Evolutionary conservation across 2,797 vertebrate genomes (phyloP).

Genomic region (Takifugu ocellatus): DNA sequence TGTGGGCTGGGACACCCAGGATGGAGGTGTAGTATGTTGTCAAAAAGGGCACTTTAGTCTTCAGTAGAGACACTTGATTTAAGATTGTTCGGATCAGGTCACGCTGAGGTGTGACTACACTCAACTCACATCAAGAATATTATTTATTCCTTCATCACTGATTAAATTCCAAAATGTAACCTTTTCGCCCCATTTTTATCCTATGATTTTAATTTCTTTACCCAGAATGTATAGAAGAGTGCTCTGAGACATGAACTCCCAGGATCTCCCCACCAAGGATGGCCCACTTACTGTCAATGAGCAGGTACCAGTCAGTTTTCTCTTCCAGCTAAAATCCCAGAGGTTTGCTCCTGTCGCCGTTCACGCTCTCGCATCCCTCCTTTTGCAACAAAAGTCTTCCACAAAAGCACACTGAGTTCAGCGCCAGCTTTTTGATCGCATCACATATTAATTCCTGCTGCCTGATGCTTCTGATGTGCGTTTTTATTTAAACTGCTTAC

Average conservation of each 20-base stretch:
- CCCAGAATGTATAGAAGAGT: slow-evolving; percentile 76
- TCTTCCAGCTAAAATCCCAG: neutral
- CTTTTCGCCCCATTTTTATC: neutral
- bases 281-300: slow-evolving; percentile 90
- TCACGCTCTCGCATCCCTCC: neutral
- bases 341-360: slow-evolving; percentile 3
- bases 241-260: slow-evolving; percentile 83
- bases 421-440: slow-evolving; percentile 9
- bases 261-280: slow-evolving; percentile 79
- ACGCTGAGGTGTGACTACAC: too few relatives aligned
- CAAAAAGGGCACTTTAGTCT: too few relatives aligned
- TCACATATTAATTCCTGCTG: slow-evolving; percentile 30
- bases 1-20: too few relatives aligned
- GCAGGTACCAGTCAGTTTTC: slow-evolving; percentile 77
- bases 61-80: too few relatives aligned
- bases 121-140: too few relatives aligned
- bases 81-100: too few relatives aligned
- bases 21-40: too few relatives aligned
- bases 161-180: too few relatives aligned
- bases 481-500: slow-evolving; percentile 37
- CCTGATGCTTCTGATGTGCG: slow-evolving; percentile 29
- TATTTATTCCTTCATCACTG: too few relatives aligned
- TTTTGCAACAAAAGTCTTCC: neutral
- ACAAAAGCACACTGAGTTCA: slow-evolving; percentile 14
- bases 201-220: slow-evolving; percentile 28